Percentiles rank a stretch among this genome's conserved stretches.
Evolutionary conservation across 2,888 invertebrate species (phyloP).

Genomic region (Campopleginae sp.): DNA sequence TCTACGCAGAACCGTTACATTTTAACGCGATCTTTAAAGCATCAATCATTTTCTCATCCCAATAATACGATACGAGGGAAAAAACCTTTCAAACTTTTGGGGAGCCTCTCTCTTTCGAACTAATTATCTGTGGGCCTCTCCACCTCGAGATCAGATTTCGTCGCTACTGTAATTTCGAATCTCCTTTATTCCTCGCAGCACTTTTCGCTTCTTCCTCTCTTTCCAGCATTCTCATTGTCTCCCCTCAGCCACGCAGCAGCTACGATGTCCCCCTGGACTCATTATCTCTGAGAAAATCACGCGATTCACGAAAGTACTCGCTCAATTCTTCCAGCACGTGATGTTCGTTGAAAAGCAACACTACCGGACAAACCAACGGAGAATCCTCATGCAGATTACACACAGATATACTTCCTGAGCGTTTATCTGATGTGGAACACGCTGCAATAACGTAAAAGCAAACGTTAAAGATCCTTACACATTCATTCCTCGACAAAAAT

Average conservation of each 20-base stretch:
- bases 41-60: slow-evolving; percentile 30
- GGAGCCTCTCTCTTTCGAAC: slow-evolving; percentile 22
- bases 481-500: neutral
- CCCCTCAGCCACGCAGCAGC: neutral
- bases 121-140: slow-evolving; percentile 32
- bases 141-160: slow-evolving; percentile 30
- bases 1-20: slow-evolving; percentile 34
- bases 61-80: slow-evolving; percentile 8
- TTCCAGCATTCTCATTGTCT: slow-evolving; percentile 22
- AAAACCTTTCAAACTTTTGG: slow-evolving; percentile 36
- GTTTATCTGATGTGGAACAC: slow-evolving; percentile 75
- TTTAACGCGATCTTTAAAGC: slow-evolving; percentile 30
- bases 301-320: slow-evolving; percentile 6
- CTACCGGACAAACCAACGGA: slow-evolving; percentile 26
- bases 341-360: slow-evolving; percentile 24
- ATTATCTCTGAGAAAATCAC: slow-evolving; percentile 67
- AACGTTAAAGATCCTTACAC: neutral
- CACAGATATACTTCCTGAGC: neutral
- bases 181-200: neutral
- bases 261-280: slow-evolving; percentile 22
- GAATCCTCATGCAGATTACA: slow-evolving; percentile 42
- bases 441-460: slow-evolving; percentile 39
- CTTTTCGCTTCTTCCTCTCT: neutral
- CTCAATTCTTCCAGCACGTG: slow-evolving; percentile 1
- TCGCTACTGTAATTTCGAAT: slow-evolving; percentile 18